These are phyloP conservation scores for Microplitis manilae DNA, from an alignment of 2,888 invertebrate species.

Conservation along the genomic window DNA sequence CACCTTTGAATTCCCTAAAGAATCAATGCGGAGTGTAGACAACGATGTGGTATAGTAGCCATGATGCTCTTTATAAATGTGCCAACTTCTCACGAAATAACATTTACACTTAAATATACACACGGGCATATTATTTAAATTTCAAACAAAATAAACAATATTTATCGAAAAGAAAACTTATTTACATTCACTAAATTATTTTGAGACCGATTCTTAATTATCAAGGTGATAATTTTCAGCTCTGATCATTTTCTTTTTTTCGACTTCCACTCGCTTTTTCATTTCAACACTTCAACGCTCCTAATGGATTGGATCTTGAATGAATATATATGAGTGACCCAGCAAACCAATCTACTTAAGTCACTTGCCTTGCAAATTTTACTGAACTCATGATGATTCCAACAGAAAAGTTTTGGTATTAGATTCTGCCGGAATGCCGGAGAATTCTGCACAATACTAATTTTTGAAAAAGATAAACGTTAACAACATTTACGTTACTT, in stretches of 20 bases:
- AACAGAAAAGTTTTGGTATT: background rate
- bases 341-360: constrained; percentile 44
- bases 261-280: background rate
- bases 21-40: background rate
- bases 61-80: background rate
- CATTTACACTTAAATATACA: background rate
- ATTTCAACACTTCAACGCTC: constrained; percentile 24
- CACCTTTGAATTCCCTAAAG: constrained; percentile 3
- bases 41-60: constrained; percentile 5
- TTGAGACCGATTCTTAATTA: background rate
- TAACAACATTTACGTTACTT: too few species aligned
- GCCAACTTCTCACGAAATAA: background rate
- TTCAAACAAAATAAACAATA: too few species aligned
- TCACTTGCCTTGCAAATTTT: constrained; percentile 42
- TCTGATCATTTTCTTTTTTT: background rate
- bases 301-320: constrained; percentile 50
- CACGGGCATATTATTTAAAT: background rate
- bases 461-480: too few species aligned
- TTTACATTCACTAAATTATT: background rate
- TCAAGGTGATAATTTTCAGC: background rate
- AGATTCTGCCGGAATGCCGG: background rate
- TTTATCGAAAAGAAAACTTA: too few species aligned
- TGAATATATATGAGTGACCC: constrained; percentile 47
- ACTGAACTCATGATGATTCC: background rate
- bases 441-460: background rate